Evolutionary conservation across 2,888 invertebrate species (phyloP), one percentile per base, ranked within the genome.

Genomic region (Smittia sp.): DNA sequence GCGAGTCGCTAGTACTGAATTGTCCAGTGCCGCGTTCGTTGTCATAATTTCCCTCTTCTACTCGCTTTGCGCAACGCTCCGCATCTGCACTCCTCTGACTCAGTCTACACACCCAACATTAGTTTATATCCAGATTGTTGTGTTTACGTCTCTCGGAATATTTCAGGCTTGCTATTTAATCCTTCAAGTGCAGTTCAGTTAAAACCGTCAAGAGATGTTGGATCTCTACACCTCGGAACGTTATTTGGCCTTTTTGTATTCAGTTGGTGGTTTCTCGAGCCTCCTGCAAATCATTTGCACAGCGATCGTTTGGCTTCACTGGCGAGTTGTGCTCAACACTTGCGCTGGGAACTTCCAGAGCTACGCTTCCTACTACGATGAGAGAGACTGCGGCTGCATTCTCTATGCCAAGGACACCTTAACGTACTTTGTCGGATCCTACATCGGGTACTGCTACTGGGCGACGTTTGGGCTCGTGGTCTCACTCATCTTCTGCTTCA

Each of bases 321-420:
- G 90, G 90, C 85, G 85, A 65, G 83, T 84, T 18, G 89, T 89
- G 0, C 81, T 90, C 1, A 89, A 90, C 77, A 86, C 87, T 63
- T 90, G 90, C 76, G 85, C 72, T 39, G 72, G 72, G 38, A 62
- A 72, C 22, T 72, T 72, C 85, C 0, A 84, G n/a, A 62, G 32
- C 15, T 70, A 65, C 27, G 9, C 41, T 74, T 74, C 62, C 62
- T 75, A 62, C 74, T 73, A 84, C 0, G 84, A 84, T 63, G 87
- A 88, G 76, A 85, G 85, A 2, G 89, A 88, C 77, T 90, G 90
- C 77, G 90, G 89, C 54, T 90, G 90, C 77, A 88, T 89, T 77
- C 82, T 90, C 46, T 88, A 87, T 79, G 89, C 88, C 1, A 81
- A 85, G 73, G 85, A 86, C 77, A 87, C 88, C 15, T 85, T 82